Base-by-base conservation (phyloP, 2,797 vertebrate species). In the Myotis pilosus region DNA sequence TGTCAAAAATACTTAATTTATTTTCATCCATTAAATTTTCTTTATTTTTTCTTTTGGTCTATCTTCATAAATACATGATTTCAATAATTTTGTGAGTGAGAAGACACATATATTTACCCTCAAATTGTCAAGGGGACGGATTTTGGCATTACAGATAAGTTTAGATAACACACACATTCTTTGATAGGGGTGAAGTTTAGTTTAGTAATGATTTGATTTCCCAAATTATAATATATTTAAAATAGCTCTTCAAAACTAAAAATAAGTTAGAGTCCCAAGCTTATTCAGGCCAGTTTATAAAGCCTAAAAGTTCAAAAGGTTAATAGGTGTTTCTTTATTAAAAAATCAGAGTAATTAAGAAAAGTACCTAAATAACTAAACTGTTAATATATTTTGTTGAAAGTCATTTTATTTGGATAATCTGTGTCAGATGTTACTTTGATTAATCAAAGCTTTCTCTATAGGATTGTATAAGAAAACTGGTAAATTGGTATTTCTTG, bases 401-500 rank as follows among this genome's bases (percentile, higher is more conserved):
- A 89, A 81, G 81, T 89, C 41, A 84, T 88, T 92, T 95, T 85
- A 47, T 75, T 91, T 95, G 64, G 9, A 55, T 89, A 81, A 74
- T 74, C 25, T 85, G 1, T 92, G 76, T 87, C 47, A 15, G 71
- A 64, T 87, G 81, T 53, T 38, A 90, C 22, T 89, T 82, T 97
- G 71, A 72, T 28, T 49, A 89, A 41, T 51, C 71, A 38, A 55
- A 97, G 28, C 41, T 88, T 20, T 95, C 94, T 57, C 98, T 99
- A 79, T 97, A 99, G 99, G 99, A 98, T 98, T 99, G 98, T 99
- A 99, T 98, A 99, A 99, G 98, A 99, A 99, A 98, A 99, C 99
- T 0, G 99, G 99, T 94, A 99, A 99, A 98, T 98, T 99, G 98
- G 99, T 99, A 94, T 99, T 99, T 98, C 99, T 99, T 97, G 99